phyloP scores from a whole-genome alignment of 2,113 vertebrate species.

The Psittacula cyanocephala region DNA sequence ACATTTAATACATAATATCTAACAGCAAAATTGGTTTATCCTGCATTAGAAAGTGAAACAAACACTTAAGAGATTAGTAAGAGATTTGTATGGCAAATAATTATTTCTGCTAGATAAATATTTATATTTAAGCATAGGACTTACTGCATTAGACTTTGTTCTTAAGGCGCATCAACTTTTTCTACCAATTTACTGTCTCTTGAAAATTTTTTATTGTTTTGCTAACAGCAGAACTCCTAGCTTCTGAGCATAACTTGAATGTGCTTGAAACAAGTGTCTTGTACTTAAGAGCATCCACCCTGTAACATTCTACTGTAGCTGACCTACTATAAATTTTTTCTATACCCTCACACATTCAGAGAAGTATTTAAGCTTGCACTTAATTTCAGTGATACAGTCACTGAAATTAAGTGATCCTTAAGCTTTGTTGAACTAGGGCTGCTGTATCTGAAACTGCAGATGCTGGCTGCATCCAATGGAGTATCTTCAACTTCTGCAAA shows the following conservation, averaged over 20 bases:
- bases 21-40: not conserved
- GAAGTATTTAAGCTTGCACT: not conserved
- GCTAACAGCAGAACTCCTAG: not conserved
- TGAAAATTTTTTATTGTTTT: not conserved
- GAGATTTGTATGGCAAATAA: not conserved
- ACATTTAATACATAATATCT: not conserved
- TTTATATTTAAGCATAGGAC: not conserved
- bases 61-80: not conserved
- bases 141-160: not conserved
- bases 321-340: not conserved
- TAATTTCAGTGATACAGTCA: not conserved
- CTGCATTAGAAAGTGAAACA: not conserved
- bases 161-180: not conserved
- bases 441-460: not conserved
- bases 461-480: not conserved
- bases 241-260: not conserved
- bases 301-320: not conserved
- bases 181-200: not conserved
- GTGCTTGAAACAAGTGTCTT: not conserved
- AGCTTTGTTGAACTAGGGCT: not conserved
- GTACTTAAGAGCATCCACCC: not conserved
- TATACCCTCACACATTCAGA: not conserved
- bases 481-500: not conserved
- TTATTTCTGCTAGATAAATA: not conserved
- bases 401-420: not conserved